A percentile compares a stretch with the other conserved stretches of the same genome.
These are phyloP conservation scores for Romanomermis culicivorax DNA, from an alignment of 2,888 invertebrate genomes.

Conservation along the genomic window DNA sequence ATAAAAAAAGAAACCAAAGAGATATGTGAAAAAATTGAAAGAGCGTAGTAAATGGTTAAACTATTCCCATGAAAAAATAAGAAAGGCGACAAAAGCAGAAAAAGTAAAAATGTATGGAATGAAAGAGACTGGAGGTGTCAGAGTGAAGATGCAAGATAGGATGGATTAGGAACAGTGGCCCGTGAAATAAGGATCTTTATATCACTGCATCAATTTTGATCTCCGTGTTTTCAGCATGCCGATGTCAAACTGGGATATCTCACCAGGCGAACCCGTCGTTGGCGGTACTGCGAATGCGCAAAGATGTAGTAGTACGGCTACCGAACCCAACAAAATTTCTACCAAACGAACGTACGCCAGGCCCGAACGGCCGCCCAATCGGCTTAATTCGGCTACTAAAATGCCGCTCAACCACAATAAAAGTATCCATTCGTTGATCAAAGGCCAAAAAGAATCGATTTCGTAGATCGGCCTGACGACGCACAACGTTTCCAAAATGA, in stretches of 20 bases:
- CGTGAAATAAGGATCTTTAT: too few species aligned
- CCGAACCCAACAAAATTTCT: slow-evolving; percentile 46
- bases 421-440: slow-evolving; percentile 88
- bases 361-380: slow-evolving; percentile 89
- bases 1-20: too few species aligned
- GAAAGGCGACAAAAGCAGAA: too few species aligned
- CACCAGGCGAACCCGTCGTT: too few species aligned
- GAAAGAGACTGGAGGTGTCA: too few species aligned
- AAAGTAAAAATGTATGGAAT: too few species aligned
- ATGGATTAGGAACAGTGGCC: too few species aligned
- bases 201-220: background rate
- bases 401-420: slow-evolving; percentile 83
- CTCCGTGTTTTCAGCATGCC: background rate
- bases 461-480: slow-evolving; percentile 19
- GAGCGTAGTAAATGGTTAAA: too few species aligned
- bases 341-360: slow-evolving; percentile 55
- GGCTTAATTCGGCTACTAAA: slow-evolving; percentile 80
- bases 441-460: slow-evolving; percentile 43
- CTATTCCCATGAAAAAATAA: too few species aligned
- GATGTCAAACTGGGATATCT: too few species aligned
- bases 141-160: too few species aligned
- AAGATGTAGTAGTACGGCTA: slow-evolving; percentile 39
- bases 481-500: slow-evolving; percentile 38
- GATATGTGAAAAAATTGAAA: too few species aligned
- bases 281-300: slow-evolving; percentile 24